Percentiles rank a stretch among this genome's conserved stretches.
phyloP scores from a whole-genome alignment of 2,113 vertebrate species.

The Cheirogaleus medius region DNA sequence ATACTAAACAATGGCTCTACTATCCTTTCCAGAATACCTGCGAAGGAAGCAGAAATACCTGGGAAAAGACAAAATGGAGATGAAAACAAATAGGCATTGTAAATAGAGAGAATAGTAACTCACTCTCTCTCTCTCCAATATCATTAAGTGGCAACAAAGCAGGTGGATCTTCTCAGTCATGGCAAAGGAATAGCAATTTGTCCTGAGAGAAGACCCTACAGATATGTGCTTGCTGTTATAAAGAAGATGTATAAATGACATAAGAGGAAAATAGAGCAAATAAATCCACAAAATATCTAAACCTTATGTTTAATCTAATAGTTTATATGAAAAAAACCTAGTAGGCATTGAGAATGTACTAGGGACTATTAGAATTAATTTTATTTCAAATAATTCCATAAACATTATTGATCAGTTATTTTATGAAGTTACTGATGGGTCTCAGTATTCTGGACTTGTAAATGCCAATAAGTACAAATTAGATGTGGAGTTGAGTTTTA shows the following conservation, averaged over 20 bases:
- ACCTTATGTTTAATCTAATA: not conserved
- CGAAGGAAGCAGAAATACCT: not conserved
- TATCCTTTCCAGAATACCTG: not conserved
- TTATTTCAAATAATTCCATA: not conserved
- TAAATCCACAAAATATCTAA: not conserved
- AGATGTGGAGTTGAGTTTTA: conserved; percentile 7
- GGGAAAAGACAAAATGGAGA: not conserved
- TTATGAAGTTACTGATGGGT: not conserved
- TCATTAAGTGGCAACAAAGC: not conserved
- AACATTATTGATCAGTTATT: not conserved
- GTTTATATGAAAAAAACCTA: not conserved
- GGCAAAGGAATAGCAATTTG: not conserved
- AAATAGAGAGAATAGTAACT: not conserved
- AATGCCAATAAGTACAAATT: not conserved
- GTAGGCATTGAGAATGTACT: not conserved
- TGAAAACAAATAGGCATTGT: not conserved
- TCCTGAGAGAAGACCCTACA: not conserved
- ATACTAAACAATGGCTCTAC: not conserved
- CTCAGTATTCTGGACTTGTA: not conserved
- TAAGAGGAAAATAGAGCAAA: not conserved
- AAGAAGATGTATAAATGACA: not conserved
- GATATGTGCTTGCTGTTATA: not conserved
- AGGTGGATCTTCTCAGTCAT: not conserved
- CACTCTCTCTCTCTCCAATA: not conserved
- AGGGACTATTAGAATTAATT: not conserved